Evolutionary conservation across 2,888 invertebrate genomes (phyloP).

Genomic region (Tenthredo mesomela): DNA sequence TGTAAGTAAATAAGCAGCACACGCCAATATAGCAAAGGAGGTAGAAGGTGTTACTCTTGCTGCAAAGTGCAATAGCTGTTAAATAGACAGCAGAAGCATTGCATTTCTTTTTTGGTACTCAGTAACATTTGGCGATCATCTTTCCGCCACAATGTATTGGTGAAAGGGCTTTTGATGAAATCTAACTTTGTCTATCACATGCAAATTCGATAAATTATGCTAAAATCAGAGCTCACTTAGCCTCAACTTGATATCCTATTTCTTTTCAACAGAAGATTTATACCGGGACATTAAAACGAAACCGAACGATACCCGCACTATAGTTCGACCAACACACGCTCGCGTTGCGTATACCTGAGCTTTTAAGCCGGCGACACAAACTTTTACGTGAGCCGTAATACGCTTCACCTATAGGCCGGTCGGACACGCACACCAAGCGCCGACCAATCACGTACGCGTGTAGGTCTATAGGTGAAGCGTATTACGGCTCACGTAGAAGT

Average conservation of each 20-base stretch:
- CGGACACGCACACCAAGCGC: too few relatives aligned
- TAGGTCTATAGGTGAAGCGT: too few relatives aligned
- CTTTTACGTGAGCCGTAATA: too few relatives aligned
- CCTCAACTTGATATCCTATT: neutral
- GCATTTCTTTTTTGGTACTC: neutral
- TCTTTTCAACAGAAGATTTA: too few relatives aligned
- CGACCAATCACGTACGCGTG: too few relatives aligned
- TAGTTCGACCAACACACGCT: too few relatives aligned
- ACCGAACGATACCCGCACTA: too few relatives aligned
- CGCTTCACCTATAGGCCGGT: too few relatives aligned
- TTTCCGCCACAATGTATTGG: neutral
- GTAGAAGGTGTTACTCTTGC: neutral
- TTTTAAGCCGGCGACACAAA: too few relatives aligned
- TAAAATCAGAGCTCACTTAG: neutral
- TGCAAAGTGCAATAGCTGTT: conserved; percentile 8
- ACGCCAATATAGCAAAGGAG: neutral
- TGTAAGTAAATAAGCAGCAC: neutral
- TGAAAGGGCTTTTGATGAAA: neutral
- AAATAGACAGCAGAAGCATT: neutral
- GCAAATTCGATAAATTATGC: neutral
- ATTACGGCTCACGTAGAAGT: too few relatives aligned
- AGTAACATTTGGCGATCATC: neutral
- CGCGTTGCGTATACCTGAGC: too few relatives aligned
- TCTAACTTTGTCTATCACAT: neutral
- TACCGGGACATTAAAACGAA: too few relatives aligned